Evolutionary conservation across 1,140 invertebrate species (phyloP), one percentile per base, ranked within the genome.

Genomic region (Lycorma delicatula): DNA sequence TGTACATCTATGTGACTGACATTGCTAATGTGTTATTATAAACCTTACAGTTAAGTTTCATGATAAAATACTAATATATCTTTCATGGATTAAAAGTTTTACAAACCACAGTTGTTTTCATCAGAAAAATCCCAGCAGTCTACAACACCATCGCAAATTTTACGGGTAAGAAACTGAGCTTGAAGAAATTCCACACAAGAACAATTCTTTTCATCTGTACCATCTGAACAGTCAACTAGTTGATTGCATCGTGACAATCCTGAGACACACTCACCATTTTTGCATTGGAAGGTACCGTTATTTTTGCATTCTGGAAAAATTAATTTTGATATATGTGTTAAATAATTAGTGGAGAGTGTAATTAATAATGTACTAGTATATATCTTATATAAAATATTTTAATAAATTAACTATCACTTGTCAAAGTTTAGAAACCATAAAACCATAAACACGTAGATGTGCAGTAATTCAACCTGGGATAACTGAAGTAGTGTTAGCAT

Each of bases 111-210:
- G 59, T 84, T 76, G 53, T 78, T 79, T 72, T 91, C 88, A 69
- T 91, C 88, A 0, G 84, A 85, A 64, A 81, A 86, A 69, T 91
- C 89, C 79, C 81, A 84, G 63, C 87, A 91, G 62, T 90, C 86
- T 3, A 84, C 77, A 16, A 84, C 74, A 1, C 87, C 87, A 67
- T 91, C 89, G 66, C 89, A 91, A 52, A 91, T 84, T 71, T 91
- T 91, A 9, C 81, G 73, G 52, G 80, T 72, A 0, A 86, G 72
- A 53, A 81, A 78, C 61, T 88, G 84, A 11, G 83, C 79, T 55
- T 75, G 77, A 11, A 89, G 68, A 65, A 84, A 85, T 70, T 91
- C 86, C 5, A 84, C 85, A 67, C 88, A 91, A 7, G 81, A 81
- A 66, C 88, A 90, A 44, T 81, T 78, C 5, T 72, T 71, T 70